Percentiles rank a stretch among this genome's conserved stretches.
Evolutionary conservation across 2,888 invertebrate genomes (phyloP).

Genomic region (Rhodophaea formosa): DNA sequence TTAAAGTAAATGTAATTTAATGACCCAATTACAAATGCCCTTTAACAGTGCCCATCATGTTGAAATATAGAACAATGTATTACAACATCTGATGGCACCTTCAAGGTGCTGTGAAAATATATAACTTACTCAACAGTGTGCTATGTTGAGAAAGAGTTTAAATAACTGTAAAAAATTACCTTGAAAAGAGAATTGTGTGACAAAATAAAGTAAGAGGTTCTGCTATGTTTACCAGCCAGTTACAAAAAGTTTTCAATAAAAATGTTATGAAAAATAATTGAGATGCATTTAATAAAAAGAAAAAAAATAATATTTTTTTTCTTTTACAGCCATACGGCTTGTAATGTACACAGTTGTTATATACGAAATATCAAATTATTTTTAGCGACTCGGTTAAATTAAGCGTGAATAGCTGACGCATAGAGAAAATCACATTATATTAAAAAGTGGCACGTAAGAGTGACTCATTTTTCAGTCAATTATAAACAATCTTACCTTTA

Average conservation of each 20-base stretch:
- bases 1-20: no score
- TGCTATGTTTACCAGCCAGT: no score
- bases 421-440: not conserved
- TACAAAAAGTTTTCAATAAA: no score
- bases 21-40: no score
- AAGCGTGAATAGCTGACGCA: conserved; percentile 4
- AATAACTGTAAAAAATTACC: not conserved
- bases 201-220: not conserved
- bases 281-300: not conserved
- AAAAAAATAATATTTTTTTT: not conserved
- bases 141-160: not conserved
- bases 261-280: no score
- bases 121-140: not conserved
- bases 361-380: not conserved
- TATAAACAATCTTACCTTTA: not conserved
- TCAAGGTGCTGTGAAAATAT: not conserved
- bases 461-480: conserved; percentile 4
- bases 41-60: no score
- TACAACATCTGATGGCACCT: no score
- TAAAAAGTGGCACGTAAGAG: not conserved
- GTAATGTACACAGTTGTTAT: not conserved
- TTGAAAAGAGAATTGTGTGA: not conserved
- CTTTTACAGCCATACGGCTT: not conserved
- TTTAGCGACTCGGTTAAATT: not conserved
- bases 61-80: no score